phyloP scores from a whole-genome alignment of 2,797 vertebrate genomes.

The Xenopus petersii region DNA sequence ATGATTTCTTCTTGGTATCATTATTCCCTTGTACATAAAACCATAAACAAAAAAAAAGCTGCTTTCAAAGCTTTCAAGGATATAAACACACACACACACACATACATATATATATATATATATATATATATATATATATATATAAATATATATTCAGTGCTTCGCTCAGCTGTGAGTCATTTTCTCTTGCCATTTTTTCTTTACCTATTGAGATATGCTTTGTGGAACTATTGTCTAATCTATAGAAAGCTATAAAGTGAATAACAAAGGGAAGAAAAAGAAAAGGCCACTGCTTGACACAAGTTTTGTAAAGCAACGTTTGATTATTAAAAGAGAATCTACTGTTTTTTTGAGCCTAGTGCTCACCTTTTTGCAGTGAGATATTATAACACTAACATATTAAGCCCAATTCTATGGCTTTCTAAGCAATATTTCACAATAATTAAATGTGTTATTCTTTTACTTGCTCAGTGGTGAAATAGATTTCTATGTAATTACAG shows the following conservation, averaged over 20 bases:
- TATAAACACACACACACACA: no score
- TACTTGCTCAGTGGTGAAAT: constrained; percentile 19
- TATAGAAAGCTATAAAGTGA: background rate
- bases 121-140: no score
- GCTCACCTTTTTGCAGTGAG: background rate
- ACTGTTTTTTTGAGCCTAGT: background rate
- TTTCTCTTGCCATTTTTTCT: background rate
- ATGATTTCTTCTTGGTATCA: background rate
- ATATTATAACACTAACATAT: constrained; percentile 15
- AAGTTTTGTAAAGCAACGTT: background rate
- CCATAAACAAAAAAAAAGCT: no score
- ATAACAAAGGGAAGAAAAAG: background rate
- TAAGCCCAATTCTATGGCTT: constrained; percentile 14
- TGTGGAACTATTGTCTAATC: background rate
- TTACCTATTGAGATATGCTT: background rate
- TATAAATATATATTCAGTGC: background rate
- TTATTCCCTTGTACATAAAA: background rate
- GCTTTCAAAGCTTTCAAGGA: no score
- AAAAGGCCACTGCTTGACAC: background rate
- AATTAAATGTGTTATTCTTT: constrained; percentile 8
- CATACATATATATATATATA: background rate
- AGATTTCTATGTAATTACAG: constrained; percentile 11
- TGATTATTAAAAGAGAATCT: background rate
- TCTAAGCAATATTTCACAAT: constrained; percentile 20
- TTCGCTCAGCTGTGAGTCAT: background rate